A percentile compares a stretch with the other conserved stretches of the same genome.
phyloP scores from a whole-genome alignment of 2,113 vertebrate genomes.

The Manacus vitellinus region DNA sequence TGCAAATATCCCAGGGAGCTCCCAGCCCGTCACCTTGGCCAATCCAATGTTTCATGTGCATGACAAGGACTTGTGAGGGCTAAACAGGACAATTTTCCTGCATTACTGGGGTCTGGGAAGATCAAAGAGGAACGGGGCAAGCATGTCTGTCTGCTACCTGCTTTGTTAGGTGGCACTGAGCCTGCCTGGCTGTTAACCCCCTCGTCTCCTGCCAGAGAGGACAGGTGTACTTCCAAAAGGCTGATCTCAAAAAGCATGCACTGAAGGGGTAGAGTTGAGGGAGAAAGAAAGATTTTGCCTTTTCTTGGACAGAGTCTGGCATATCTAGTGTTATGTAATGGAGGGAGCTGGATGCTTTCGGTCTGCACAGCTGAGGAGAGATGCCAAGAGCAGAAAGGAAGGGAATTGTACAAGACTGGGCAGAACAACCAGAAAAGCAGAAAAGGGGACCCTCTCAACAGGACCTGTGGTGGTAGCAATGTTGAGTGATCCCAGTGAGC shows the following conservation, averaged over 20 bases:
- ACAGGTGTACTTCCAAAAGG: neutral
- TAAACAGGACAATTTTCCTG: neutral
- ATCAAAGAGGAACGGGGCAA: constrained; percentile 39
- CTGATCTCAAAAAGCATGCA: neutral
- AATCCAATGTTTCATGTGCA: neutral
- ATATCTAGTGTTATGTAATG: neutral
- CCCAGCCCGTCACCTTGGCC: neutral
- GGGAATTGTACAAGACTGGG: neutral
- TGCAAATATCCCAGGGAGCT: neutral
- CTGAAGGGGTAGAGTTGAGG: neutral
- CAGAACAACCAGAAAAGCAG: neutral
- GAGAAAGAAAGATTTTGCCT: neutral
- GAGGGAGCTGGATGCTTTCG: neutral
- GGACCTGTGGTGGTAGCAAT: neutral
- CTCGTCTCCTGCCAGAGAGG: neutral
- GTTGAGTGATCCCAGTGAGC: neutral
- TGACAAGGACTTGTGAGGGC: neutral
- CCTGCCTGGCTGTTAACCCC: constrained; percentile 59
- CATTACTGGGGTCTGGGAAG: neutral
- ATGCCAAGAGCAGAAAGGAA: neutral
- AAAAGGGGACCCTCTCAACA: neutral
- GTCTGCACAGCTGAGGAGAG: neutral
- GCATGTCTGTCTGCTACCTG: constrained; percentile 45
- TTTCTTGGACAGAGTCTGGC: neutral
- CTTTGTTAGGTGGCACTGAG: constrained; percentile 22